phyloP scores from a whole-genome alignment of 2,113 vertebrate genomes.

The Lagenorhynchus albirostris region DNA sequence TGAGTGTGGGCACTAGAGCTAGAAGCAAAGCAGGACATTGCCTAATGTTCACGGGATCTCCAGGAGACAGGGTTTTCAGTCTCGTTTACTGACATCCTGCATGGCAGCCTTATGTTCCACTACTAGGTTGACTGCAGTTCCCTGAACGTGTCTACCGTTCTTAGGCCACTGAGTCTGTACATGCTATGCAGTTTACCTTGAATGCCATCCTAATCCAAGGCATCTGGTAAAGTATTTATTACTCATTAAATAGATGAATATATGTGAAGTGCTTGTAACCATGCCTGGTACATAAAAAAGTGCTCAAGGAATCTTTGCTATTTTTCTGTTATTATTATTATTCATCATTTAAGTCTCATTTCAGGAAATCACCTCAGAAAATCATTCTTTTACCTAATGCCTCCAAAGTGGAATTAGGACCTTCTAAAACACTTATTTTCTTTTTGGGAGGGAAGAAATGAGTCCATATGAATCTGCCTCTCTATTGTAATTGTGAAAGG shows the following conservation, averaged over 20 bases:
- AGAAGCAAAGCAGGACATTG: fast-evolving
- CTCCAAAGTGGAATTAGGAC: background rate
- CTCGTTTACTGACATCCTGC: background rate
- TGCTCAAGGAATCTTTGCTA: background rate
- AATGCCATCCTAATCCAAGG: background rate
- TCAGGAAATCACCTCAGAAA: background rate
- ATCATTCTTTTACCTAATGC: background rate
- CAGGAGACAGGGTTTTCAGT: background rate
- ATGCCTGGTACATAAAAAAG: background rate
- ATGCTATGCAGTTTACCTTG: background rate
- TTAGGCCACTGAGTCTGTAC: background rate
- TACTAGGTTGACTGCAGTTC: background rate
- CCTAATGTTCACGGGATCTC: fast-evolving
- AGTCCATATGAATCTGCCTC: background rate
- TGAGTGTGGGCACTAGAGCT: background rate
- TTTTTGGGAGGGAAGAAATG: background rate
- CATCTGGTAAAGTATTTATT: background rate
- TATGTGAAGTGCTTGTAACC: background rate
- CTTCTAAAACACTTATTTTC: background rate
- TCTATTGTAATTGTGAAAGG: background rate
- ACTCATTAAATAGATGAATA: background rate
- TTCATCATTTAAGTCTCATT: background rate
- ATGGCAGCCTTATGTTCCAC: background rate
- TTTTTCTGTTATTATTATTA: background rate
- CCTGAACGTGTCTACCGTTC: background rate